phyloP scores from a whole-genome alignment of 2,113 vertebrate species.

The Hemicordylus capensis region DNA sequence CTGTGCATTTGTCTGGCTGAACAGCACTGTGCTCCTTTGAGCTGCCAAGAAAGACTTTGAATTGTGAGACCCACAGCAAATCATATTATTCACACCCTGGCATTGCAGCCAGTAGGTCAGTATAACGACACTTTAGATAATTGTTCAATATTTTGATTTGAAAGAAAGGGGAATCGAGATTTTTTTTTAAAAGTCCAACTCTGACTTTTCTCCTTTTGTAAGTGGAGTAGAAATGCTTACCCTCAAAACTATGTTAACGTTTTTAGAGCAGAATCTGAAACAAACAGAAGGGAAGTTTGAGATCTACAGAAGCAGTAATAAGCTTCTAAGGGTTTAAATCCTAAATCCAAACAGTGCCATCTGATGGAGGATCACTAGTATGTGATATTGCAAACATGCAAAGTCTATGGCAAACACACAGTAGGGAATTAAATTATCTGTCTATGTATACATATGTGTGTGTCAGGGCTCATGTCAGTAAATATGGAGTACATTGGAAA shows the following conservation, averaged over 20 bases:
- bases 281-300: conserved; percentile 13
- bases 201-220: conserved; percentile 18
- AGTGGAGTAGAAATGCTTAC: not conserved
- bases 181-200: conserved; percentile 17
- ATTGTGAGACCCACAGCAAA: too few relatives aligned
- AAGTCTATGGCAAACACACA: not conserved
- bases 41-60: too few relatives aligned
- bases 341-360: conserved; percentile 62
- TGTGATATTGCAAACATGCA: not conserved
- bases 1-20: too few relatives aligned
- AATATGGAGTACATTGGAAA: not conserved
- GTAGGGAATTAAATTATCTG: not conserved
- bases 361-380: conserved; percentile 57
- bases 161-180: conserved; percentile 31
- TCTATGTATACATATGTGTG: not conserved
- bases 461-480: not conserved
- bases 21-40: too few relatives aligned
- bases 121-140: too few relatives aligned
- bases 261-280: conserved; percentile 36
- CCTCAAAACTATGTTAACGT: conserved; percentile 16
- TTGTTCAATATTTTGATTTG: conserved; percentile 3
- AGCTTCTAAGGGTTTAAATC: conserved; percentile 22
- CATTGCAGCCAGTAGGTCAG: not conserved
- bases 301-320: not conserved
- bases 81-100: too few relatives aligned